A percentile compares a stretch with the other conserved stretches of the same genome.
These are phyloP conservation scores for Napeogenes sylphis DNA, from an alignment of 2,888 invertebrate species.

Conservation along the genomic window DNA sequence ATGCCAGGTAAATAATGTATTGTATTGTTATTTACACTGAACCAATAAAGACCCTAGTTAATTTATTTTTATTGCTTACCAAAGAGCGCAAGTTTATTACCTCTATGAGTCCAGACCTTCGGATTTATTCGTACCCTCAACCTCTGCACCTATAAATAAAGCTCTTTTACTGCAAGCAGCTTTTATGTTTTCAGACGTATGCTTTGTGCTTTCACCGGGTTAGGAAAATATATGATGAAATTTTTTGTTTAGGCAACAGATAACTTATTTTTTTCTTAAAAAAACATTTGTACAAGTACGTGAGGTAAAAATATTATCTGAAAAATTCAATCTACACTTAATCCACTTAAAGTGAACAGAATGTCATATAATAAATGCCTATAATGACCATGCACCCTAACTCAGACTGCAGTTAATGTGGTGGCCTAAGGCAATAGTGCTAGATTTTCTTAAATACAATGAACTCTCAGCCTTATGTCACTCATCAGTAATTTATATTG, in stretches of 20 bases:
- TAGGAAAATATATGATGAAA: constrained; percentile 5
- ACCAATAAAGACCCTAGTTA: constrained; percentile 31
- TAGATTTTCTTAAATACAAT: neutral
- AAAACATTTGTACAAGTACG: too few relatives aligned
- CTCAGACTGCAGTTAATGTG: neutral
- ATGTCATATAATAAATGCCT: neutral
- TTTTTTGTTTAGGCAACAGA: neutral
- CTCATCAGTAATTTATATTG: neutral
- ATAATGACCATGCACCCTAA: neutral
- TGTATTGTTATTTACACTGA: constrained; percentile 13
- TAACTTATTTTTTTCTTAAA: too few relatives aligned
- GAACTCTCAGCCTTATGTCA: neutral
- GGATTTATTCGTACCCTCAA: constrained; percentile 43
- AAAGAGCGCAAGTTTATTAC: constrained; percentile 49
- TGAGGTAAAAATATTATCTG: too few relatives aligned
- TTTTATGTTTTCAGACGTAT: constrained; percentile 12
- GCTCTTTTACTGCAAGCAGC: constrained; percentile 24
- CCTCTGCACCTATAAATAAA: constrained; percentile 35
- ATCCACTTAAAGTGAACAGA: neutral
- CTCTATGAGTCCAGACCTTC: constrained; percentile 34
- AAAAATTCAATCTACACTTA: neutral
- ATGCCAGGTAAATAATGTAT: constrained; percentile 18
- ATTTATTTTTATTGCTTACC: constrained; percentile 56
- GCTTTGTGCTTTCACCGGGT: neutral
- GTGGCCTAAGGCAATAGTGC: neutral